A percentile compares a stretch with the other conserved stretches of the same genome.
Evolutionary conservation across 2,888 invertebrate species (phyloP).

Genomic region (Dicyrtoma fusca): DNA sequence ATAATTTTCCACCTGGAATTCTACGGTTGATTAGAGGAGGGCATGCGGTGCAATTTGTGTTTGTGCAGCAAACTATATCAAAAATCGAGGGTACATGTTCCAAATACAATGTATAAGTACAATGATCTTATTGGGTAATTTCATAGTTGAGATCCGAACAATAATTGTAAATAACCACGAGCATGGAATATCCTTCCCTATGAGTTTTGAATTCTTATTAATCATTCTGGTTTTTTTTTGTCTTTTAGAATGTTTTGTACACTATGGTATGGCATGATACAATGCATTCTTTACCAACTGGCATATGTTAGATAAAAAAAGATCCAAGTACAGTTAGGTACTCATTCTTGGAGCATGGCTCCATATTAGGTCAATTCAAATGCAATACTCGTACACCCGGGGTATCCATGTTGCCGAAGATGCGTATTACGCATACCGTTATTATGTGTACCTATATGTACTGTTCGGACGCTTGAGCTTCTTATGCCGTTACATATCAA

Average conservation of each 20-base stretch:
- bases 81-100: constrained; percentile 1
- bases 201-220: background rate
- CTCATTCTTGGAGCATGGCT: no score
- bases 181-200: constrained; percentile 23
- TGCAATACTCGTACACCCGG: no score
- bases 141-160: constrained; percentile 30
- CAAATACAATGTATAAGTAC: constrained; percentile 1
- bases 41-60: constrained; percentile 28
- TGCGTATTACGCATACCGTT: no score
- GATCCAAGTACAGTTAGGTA: no score
- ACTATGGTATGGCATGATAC: no score
- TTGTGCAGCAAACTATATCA: constrained; percentile 20
- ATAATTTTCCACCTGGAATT: constrained; percentile 39
- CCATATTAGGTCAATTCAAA: no score
- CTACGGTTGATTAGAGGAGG: constrained; percentile 28
- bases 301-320: no score
- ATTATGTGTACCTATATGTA: no score
- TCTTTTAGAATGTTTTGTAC: background rate
- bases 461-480: no score
- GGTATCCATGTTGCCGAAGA: no score
- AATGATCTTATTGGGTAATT: constrained; percentile 34
- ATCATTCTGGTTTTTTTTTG: constrained; percentile 3
- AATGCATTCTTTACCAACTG: no score
- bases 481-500: no score
- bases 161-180: constrained; percentile 24